Evolutionary conservation across 2,888 invertebrate species (phyloP).

Genomic region (Eilema griseolum): DNA sequence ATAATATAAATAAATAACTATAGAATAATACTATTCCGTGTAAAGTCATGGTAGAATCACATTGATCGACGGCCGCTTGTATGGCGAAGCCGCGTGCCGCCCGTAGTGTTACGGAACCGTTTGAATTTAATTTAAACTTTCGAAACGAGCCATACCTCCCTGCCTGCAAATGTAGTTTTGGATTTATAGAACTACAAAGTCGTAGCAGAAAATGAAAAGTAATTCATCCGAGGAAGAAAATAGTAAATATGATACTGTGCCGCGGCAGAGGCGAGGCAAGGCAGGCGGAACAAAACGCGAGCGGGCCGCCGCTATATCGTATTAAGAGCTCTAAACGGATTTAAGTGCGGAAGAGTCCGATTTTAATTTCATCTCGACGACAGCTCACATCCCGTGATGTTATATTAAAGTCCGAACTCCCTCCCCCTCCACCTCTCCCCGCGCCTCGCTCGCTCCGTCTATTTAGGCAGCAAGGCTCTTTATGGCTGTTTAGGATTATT

Average conservation of each 20-base stretch:
- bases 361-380: conserved; percentile 58
- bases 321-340: conserved; percentile 60
- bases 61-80: conserved; percentile 21
- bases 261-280: conserved; percentile 18
- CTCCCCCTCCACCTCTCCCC: not conserved
- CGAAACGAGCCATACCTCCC: conserved; percentile 33
- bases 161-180: conserved; percentile 35
- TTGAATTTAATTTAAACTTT: conserved; percentile 39
- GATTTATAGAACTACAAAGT: conserved; percentile 38
- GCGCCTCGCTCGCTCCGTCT: not conserved
- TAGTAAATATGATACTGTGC: conserved; percentile 58
- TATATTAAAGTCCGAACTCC: conserved; percentile 30
- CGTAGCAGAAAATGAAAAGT: conserved; percentile 57
- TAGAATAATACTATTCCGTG: no score
- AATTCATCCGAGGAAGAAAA: conserved; percentile 57
- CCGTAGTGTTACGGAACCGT: not conserved
- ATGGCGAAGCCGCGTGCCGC: no score
- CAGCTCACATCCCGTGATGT: conserved; percentile 41
- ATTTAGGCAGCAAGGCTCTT: conserved; percentile 24
- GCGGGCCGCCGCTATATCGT: conserved; percentile 32
- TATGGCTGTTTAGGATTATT: conserved; percentile 34
- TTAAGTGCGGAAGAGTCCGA: conserved; percentile 55
- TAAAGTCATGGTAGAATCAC: conserved; percentile 12
- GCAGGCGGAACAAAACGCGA: conserved; percentile 24
- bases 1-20: no score